Conservation (phyloP, 2,113 vertebrate genomes). For the Sebastes fasciatus region DNA sequence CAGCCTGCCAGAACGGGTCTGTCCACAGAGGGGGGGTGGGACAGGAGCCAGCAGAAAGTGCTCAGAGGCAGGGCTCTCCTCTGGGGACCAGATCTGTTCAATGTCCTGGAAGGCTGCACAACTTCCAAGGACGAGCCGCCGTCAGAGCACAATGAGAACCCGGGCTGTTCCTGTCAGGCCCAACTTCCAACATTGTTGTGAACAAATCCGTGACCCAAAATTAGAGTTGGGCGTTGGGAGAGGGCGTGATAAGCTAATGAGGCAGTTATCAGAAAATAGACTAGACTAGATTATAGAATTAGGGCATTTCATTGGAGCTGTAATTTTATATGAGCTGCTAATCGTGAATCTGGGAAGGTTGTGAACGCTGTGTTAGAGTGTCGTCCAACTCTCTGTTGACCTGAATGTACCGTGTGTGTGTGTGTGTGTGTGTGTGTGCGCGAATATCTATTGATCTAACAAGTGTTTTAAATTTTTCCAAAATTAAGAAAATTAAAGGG, state of each 20-base stretch:
- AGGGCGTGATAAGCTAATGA: slow-evolving; percentile 63
- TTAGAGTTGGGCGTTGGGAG: slow-evolving; percentile 35
- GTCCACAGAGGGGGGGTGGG: slow-evolving; percentile 45
- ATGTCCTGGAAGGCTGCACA: slow-evolving; percentile 69
- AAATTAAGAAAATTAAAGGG: not conserved
- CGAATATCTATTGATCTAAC: not conserved
- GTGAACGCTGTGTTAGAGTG: not conserved
- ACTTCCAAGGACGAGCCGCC: slow-evolving; percentile 67
- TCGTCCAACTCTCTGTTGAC: slow-evolving; percentile 11
- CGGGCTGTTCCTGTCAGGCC: slow-evolving; percentile 31
- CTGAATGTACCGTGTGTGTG: not conserved
- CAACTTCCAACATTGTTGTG: slow-evolving; percentile 33
- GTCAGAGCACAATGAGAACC: slow-evolving; percentile 44
- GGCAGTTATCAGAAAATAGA: slow-evolving; percentile 69
- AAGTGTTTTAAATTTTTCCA: not conserved
- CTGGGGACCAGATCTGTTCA: slow-evolving; percentile 65
- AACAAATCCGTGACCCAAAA: slow-evolving; percentile 54
- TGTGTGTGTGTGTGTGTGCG: not conserved
- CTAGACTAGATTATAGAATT: slow-evolving; percentile 29
- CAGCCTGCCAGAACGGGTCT: slow-evolving; percentile 70
- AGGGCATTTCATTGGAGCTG: slow-evolving; percentile 47
- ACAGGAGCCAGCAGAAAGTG: slow-evolving; percentile 56
- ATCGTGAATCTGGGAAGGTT: slow-evolving; percentile 16
- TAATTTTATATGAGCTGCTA: slow-evolving; percentile 53
- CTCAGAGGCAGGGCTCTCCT: slow-evolving; percentile 55